phyloP scores from a whole-genome alignment of 2,888 invertebrate species.

The Sialis fuliginosa region DNA sequence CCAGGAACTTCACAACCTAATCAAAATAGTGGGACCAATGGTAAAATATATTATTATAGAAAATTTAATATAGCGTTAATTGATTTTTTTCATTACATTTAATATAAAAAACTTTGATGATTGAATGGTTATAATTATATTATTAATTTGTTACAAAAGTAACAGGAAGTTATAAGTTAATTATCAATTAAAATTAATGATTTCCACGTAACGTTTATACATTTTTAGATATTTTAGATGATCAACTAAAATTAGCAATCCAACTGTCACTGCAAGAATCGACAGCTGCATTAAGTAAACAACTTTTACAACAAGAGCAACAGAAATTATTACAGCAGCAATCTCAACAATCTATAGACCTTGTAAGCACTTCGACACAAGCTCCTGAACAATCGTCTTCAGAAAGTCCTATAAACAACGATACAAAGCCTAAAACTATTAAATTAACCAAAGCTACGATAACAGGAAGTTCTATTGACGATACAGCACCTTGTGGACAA shows the following conservation, averaged over 20 bases:
- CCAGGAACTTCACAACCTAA: not conserved
- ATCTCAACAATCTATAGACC: not conserved
- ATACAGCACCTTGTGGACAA: not conserved
- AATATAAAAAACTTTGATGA: too few relatives aligned
- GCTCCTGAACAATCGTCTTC: conserved; percentile 4
- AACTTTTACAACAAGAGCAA: conserved; percentile 11
- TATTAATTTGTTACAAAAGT: not conserved
- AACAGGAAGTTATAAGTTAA: not conserved
- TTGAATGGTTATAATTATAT: too few relatives aligned
- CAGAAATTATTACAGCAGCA: conserved; percentile 3
- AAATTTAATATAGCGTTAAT: too few relatives aligned
- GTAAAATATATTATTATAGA: too few relatives aligned
- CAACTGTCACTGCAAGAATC: conserved; percentile 31
- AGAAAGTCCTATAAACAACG: not conserved
- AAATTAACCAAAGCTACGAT: not conserved
- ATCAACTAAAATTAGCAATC: conserved; percentile 31
- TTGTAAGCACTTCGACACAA: conserved; percentile 8
- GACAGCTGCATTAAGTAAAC: conserved; percentile 15
- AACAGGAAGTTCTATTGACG: not conserved
- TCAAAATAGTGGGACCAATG: too few relatives aligned
- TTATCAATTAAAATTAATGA: too few relatives aligned
- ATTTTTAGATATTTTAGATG: conserved; percentile 21
- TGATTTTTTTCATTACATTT: too few relatives aligned
- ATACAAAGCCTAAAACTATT: not conserved
- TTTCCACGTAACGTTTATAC: not conserved